These are phyloP conservation scores for Chelonus insularis DNA, from an alignment of 1,140 invertebrate species.

Conservation along the genomic window DNA sequence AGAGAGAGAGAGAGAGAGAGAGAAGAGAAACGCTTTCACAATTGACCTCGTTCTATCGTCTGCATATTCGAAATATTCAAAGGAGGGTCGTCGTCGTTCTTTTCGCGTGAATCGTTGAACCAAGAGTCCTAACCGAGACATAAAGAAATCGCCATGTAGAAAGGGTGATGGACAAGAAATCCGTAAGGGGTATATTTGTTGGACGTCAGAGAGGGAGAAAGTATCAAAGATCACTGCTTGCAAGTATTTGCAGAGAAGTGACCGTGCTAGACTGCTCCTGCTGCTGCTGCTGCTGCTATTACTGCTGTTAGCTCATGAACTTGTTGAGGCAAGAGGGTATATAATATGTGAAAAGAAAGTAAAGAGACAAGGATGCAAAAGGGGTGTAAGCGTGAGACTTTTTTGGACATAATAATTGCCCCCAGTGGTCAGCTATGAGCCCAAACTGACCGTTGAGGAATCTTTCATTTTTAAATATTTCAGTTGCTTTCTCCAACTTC, in stretches of 20 bases:
- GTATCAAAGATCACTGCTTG: constrained; percentile 26
- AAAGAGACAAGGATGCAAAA: constrained; percentile 15
- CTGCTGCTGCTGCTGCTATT: not conserved
- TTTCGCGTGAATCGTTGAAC: constrained; percentile 24
- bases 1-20: constrained; percentile 35
- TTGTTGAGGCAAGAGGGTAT: not conserved
- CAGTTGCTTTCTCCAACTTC: not conserved
- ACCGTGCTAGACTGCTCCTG: constrained; percentile 14
- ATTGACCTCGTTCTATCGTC: constrained; percentile 46
- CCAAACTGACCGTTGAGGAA: constrained; percentile 15
- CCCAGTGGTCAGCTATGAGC: constrained; percentile 43
- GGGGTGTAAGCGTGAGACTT: constrained; percentile 52
- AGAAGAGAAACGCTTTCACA: constrained; percentile 38
- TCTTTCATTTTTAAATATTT: not conserved
- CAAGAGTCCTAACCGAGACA: constrained; percentile 28
- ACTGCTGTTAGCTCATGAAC: not conserved
- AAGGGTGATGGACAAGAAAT: constrained; percentile 28
- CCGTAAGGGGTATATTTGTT: constrained; percentile 21
- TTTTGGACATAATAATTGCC: constrained; percentile 54
- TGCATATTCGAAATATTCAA: constrained; percentile 28
- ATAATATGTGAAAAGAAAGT: not conserved
- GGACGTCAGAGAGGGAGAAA: constrained; percentile 31
- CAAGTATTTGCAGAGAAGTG: constrained; percentile 25
- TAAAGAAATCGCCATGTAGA: constrained; percentile 16
- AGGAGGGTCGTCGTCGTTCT: constrained; percentile 26